A percentile compares a stretch with the other conserved stretches of the same genome.
Evolutionary conservation across 2,113 vertebrate species (phyloP).

Genomic region (Zingel zingel): DNA sequence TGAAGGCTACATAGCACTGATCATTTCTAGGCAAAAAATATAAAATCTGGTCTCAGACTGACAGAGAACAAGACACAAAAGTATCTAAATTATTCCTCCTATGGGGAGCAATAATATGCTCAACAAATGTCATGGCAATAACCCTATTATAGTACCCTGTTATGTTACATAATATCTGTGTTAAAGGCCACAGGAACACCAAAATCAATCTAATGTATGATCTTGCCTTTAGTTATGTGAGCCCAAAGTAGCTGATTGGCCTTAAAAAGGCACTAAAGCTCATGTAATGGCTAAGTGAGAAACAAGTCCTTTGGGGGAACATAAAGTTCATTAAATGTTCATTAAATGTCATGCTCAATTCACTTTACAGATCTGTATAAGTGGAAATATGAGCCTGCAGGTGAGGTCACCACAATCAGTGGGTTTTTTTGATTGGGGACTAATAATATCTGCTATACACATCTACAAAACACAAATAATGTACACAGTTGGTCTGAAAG

Average conservation of each 20-base stretch:
- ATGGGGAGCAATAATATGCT: not conserved
- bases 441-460: not conserved
- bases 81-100: not conserved
- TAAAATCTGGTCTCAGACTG: not conserved
- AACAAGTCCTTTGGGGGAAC: constrained; percentile 10
- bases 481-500: not conserved
- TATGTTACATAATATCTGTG: constrained; percentile 6
- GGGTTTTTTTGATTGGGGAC: not conserved
- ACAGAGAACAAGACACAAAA: not conserved
- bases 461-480: not conserved
- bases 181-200: constrained; percentile 22
- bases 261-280: constrained; percentile 4
- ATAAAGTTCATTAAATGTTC: not conserved
- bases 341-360: constrained; percentile 28
- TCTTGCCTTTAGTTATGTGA: constrained; percentile 5
- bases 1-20: not conserved
- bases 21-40: not conserved
- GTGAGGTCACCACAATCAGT: not conserved
- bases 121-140: not conserved
- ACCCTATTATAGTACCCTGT: not conserved
- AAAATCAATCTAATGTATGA: constrained; percentile 20
- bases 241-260: constrained; percentile 1
- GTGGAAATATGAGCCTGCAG: not conserved
- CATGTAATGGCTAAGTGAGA: not conserved
- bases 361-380: not conserved